Evolutionary conservation across 2,797 vertebrate species (phyloP).

Genomic region (Microctenopoma stevenorrisi): DNA sequence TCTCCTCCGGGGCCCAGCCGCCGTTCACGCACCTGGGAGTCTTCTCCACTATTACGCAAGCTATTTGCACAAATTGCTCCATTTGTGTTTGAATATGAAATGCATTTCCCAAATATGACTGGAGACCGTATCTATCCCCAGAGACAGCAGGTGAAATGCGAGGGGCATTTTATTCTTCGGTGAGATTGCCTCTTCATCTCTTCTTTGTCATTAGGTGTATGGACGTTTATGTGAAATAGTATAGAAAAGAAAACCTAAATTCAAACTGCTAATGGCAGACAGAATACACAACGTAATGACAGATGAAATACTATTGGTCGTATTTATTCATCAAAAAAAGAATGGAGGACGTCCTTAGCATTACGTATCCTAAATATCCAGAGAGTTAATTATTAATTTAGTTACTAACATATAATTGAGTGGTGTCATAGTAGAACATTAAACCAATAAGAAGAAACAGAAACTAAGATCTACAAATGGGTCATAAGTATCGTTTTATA

Average conservation of each 20-base stretch:
- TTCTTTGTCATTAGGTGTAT: conserved; percentile 29
- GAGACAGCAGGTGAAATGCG: conserved; percentile 47
- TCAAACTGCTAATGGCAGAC: conserved; percentile 10
- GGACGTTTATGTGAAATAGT: conserved; percentile 25
- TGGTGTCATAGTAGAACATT: not conserved
- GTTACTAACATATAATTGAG: not conserved
- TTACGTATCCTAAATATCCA: conserved; percentile 2
- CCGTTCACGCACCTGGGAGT: conserved; percentile 69
- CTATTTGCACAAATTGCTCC: conserved; percentile 82
- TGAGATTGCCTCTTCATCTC: conserved; percentile 45
- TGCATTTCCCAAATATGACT: conserved; percentile 61
- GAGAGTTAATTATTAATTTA: not conserved
- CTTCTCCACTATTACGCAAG: conserved; percentile 67
- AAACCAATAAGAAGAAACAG: too few relatives aligned
- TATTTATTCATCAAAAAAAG: not conserved
- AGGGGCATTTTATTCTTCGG: conserved; percentile 52
- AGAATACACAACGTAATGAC: conserved; percentile 7
- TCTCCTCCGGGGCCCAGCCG: conserved; percentile 54
- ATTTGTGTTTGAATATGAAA: conserved; percentile 80
- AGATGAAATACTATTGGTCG: not conserved
- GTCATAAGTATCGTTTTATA: too few relatives aligned
- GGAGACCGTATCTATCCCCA: conserved; percentile 43
- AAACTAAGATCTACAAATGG: too few relatives aligned
- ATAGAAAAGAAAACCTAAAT: conserved; percentile 3
- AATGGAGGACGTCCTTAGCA: not conserved